Evolutionary conservation across 2,797 vertebrate genomes (phyloP).

Genomic region (Gila robusta): DNA sequence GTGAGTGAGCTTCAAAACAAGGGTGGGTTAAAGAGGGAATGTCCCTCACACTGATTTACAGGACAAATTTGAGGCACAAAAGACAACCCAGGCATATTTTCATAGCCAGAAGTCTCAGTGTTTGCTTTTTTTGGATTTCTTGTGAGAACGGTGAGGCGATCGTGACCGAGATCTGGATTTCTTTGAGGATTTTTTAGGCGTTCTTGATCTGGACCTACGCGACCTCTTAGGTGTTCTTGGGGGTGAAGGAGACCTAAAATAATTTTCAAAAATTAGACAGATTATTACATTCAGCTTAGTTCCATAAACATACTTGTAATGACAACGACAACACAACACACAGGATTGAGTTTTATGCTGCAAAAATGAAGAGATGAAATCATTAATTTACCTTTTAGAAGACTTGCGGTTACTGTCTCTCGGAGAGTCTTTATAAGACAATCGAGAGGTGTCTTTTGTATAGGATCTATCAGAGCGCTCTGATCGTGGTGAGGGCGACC

Average conservation of each 20-base stretch:
- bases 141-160: conserved; percentile 98
- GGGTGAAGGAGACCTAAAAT: conserved; percentile 89
- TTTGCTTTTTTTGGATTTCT: conserved; percentile 99
- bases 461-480: conserved; percentile 90
- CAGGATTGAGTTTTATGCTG: not conserved
- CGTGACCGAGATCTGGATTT: conserved; percentile 97
- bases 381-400: conserved; percentile 86
- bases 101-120: conserved; percentile 84
- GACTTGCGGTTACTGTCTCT: conserved; percentile 92
- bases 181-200: conserved; percentile 95
- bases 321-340: not conserved
- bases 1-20: conserved; percentile 33
- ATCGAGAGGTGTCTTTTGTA: conserved; percentile 89
- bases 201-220: conserved; percentile 91
- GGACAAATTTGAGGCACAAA: conserved; percentile 52
- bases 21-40: conserved; percentile 1
- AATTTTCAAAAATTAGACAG: not conserved
- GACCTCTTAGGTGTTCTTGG: conserved; percentile 96
- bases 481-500: conserved; percentile 92
- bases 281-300: not conserved
- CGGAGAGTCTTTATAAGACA: conserved; percentile 95
- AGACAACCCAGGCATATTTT: conserved; percentile 6
- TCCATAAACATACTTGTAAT: not conserved
- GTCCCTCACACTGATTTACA: conserved; percentile 42
- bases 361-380: not conserved